Base-by-base conservation (phyloP, 1,140 invertebrate genomes). In the Drosophila repletoides region DNA sequence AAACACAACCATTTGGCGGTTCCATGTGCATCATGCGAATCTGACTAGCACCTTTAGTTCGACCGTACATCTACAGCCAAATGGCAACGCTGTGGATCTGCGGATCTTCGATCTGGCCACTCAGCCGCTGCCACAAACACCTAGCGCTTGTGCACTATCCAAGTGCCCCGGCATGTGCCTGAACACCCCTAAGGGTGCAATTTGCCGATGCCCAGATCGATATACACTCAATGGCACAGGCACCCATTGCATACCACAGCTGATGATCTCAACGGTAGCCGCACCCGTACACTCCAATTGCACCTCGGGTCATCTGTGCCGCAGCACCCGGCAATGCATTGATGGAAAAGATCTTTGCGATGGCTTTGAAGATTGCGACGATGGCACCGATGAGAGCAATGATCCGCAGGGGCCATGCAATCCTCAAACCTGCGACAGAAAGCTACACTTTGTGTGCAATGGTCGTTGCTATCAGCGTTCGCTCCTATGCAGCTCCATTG, bases 311-410 rank as follows among this genome's bases (percentile, higher is more conserved):
- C 84, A 74, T 49, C 59, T 72, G 9, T 90, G 89, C 24, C 48
- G 66, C 7, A 63, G 52, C 34, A 58, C 72, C 3, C 33, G 63
- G 0, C 68, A 91, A 12, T 94, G 93, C 73, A 91, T 94, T 40
- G 91, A 93, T 10, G 66, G 83, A 26, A 87, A 90, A 65, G 91
- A 92, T 71, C 76, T 93, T 3, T 98, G 97, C 77, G 97, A 98
- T 90, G 96, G 96, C 0, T 91, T 93, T 31, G 91, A 93, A 48
- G 97, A 98, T 87, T 98, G 97, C 76, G 93, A 92, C 22, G 96
- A 98, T 89, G 94, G 94, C 29, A 94, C 93, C 5, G 97, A 98
- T 88, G 96, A 98, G 81, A 89, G 92, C 76, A 91, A 93, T 3
- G 90, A 91, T 12, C 73, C 87, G 1, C 56, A 69, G 5, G 93